Base-by-base conservation (phyloP, 92 coral and sea anemone species). In the Palythoa heliodiscus region DNA sequence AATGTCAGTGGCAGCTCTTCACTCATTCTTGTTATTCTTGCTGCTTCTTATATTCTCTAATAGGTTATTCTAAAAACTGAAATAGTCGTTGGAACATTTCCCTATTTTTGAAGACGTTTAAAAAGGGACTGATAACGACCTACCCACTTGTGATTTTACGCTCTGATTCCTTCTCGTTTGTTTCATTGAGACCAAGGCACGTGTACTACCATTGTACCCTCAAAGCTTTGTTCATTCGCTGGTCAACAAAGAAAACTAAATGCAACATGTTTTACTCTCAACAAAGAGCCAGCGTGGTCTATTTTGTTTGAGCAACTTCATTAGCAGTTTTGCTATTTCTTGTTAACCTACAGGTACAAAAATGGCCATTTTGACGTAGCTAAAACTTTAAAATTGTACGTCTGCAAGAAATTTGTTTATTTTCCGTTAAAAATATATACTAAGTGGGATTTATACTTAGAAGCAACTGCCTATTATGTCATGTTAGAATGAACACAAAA, bases 211-310 rank as follows among this genome's bases (percentile, higher is more conserved):
- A 13, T 80, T 80, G 84, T 80, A 24, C 60, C 29, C 20, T 16
- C 72, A 47, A 80, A 35, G 58, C 60, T 64, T 80, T 80, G 84
- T 80, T 80, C 84, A 54, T 43, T 22, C 55, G 4, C 7, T 52
- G 52, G 73, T 43, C 17, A 66, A 80, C 70, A 80, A 66, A 40
- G 54, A 58, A 66, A 53, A 64, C 58, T 47, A 66, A 80, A 80
- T 66, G 60, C 61, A 64, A 80, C 84, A 47, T 80, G 84, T 80
- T 80, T 80, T 47, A 22, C 38, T 20, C 40, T 16, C 48, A 80
- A 80, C 84, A 80, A 80, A 80, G 84, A 43, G 11, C 84, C 61
- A 66, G 48, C 73, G 73, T 66, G 73, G 84, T 66, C 66, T 24
- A 23, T 47, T 63, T 24, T 43, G 60, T 58, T 60, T 23, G 73